Base-by-base conservation (phyloP, 2,797 vertebrate species). In the Onychomys leucogaster region DNA sequence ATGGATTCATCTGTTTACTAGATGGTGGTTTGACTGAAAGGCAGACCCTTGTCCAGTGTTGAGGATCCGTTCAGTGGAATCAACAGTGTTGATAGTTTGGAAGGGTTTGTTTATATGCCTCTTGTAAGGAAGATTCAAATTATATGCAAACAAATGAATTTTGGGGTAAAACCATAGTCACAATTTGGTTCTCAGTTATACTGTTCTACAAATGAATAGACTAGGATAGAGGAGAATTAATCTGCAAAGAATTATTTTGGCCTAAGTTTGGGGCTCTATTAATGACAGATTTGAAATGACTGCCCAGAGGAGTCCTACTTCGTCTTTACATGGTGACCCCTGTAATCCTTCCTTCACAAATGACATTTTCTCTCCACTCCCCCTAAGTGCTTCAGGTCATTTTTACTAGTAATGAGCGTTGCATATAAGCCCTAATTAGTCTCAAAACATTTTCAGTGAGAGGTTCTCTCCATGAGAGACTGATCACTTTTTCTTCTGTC, bases 381-480 rank as follows among this genome's bases (percentile, higher is more conserved):
- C 11, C 16, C 27, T 43, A 55, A 29, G 37, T 17, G 23, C 37
- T 46, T 93, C 93, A 91, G 41, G 76, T 82, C 1, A 37, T 92
- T 92, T 92, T 41, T 23, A 14, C 73, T 78, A 95, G 16, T 49
- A 95, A 25, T 96, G 89, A 82, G 55, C 43, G 87, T 32, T 43
- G 55, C 83, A 89, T 93, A 83, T 29, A 96, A 77, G 0, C 13
- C 91, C 55, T 94, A 82, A 87, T 75, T 46, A 78, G 59, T 89
- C 76, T 90, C 77, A 55, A 78, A 87, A 78, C 49, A 46, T 91
- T 61, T 94, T 95, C 92, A 96, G 91, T 85, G 89, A 95, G 90
- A 67, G 71, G 89, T 96, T 98, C 84, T 98, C 89, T 95, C 12
- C 14, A 2, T 41, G 69, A 71, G 93, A 81, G 13, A 84, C 89